Base-by-base conservation (phyloP, 1,140 invertebrate species). In the Zaprionus taronus region DNA sequence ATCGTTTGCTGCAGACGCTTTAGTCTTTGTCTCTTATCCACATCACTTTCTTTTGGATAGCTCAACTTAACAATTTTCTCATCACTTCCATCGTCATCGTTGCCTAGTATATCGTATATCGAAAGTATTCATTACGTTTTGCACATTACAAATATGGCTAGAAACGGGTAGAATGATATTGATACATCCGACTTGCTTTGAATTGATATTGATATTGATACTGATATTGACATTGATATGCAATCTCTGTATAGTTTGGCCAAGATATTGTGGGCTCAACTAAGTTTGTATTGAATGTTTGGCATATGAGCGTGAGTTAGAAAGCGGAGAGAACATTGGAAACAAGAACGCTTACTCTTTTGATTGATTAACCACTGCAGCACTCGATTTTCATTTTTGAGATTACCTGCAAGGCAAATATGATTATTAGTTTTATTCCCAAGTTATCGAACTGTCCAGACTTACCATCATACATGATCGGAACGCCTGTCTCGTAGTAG, bases 401-500 rank as follows among this genome's bases (percentile, higher is more conserved):
- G 96, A 95, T 98, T 97, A 94, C 97, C 97, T 98, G 95, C 92
- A 96, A 96, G 57, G 24, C 1, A 28, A 11, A 53, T 41, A 3
- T 5, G 9, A 14, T 56, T 4, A 34, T 24, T 12, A 60, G 9
- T 28, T 7, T n/a, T 6, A 14, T 60, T 24, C 6, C 5, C 26
- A 38, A 47, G 12, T 38, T 11, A 14, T 5, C 7, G 0, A 24
- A 38, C 1, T 38, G 15, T 7, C 15, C 4, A 12, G 15, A 86
- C 96, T 96, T 95, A 98, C 97, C 98, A 94, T 98, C 96, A 93
- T 97, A 98, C 96, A 98, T 97, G 90, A 98, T 98, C 71, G 97
- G 98, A 77, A 98, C 96, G 74, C 97, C 97, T 56, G 97, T 98
- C 94, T 98, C 97, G 92, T 98, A 98, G 93, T 98, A 98, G 67